A percentile compares a stretch with the other conserved stretches of the same genome.
These are phyloP conservation scores for Eubucco bourcierii DNA, from an alignment of 2,113 vertebrate species.

Conservation along the genomic window DNA sequence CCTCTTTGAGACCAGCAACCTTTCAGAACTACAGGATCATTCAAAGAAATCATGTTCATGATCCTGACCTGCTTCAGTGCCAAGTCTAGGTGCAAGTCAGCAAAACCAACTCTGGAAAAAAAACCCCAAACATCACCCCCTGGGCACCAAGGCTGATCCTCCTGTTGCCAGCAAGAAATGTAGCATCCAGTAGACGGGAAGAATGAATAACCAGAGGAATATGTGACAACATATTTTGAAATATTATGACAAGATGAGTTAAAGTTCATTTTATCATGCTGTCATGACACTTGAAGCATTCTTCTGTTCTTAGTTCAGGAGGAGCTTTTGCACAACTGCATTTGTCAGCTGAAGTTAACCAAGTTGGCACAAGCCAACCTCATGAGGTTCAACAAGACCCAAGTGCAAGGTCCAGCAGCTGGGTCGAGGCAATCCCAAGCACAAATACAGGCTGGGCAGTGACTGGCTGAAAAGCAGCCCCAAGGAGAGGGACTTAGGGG, in stretches of 20 bases:
- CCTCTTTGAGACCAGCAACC: not conserved
- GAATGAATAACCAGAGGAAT: conserved; percentile 5
- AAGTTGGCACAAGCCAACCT: not conserved
- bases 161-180: not conserved
- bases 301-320: not conserved
- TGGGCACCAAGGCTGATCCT: not conserved
- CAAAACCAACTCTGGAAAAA: not conserved
- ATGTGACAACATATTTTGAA: conserved; percentile 14
- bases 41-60: not conserved
- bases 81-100: not conserved
- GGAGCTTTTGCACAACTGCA: not conserved
- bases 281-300: not conserved
- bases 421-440: too few species aligned
- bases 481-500: too few species aligned
- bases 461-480: too few species aligned
- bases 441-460: too few species aligned
- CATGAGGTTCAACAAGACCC: too few species aligned
- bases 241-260: not conserved
- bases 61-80: not conserved
- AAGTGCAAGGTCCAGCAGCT: too few species aligned
- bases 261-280: not conserved
- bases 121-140: not conserved
- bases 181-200: not conserved
- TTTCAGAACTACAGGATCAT: not conserved
- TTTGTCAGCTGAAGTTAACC: not conserved